Evolutionary conservation across 2,888 invertebrate species (phyloP).

Genomic region (Resseliella maxima): DNA sequence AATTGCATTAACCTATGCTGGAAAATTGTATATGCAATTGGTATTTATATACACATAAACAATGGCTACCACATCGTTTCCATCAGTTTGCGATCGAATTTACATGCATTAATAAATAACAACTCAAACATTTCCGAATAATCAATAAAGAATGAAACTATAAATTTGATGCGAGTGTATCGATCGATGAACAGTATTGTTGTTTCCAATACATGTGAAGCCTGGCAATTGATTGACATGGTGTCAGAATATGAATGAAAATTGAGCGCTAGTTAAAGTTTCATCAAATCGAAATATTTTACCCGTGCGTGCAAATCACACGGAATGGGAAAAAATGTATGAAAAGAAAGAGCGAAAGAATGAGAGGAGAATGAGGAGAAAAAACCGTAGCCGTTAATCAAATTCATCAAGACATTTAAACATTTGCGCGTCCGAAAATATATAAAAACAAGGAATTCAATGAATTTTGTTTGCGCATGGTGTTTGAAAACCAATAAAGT

Average conservation of each 20-base stretch:
- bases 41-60: not conserved
- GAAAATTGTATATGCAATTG: too few relatives aligned
- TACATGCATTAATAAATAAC: not conserved
- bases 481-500: not conserved
- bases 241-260: not conserved
- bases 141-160: not conserved
- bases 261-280: not conserved
- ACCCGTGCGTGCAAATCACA: not conserved
- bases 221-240: not conserved
- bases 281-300: not conserved
- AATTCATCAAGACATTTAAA: too few relatives aligned
- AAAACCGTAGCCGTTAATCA: not conserved
- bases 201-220: not conserved
- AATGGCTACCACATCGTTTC: not conserved
- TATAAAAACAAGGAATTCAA: too few relatives aligned
- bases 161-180: not conserved
- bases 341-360: not conserved
- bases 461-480: not conserved
- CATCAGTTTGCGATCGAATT: not conserved
- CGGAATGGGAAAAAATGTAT: not conserved
- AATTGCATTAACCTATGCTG: too few relatives aligned
- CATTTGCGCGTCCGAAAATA: too few relatives aligned
- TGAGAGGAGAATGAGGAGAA: not conserved
- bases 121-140: not conserved
- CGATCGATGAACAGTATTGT: not conserved